These are phyloP conservation scores for Helleia helle DNA, from an alignment of 2,888 invertebrate species.

Conservation along the genomic window DNA sequence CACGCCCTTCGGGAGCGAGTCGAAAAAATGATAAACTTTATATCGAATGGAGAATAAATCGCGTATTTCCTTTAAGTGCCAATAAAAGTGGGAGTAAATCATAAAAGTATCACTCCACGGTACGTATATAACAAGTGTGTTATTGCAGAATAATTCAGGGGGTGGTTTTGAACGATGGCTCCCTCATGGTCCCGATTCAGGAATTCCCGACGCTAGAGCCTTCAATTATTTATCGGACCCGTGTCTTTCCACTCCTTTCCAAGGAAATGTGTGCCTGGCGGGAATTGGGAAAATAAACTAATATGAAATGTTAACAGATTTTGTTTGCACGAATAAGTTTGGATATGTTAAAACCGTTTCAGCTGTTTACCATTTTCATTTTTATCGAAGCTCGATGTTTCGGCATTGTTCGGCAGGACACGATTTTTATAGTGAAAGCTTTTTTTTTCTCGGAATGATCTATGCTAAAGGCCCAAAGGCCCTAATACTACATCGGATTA, in stretches of 20 bases:
- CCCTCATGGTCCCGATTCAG: too few species aligned
- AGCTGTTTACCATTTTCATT: too few species aligned
- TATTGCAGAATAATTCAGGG: conserved; percentile 73
- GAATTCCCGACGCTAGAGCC: conserved; percentile 69
- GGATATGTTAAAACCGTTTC: too few species aligned
- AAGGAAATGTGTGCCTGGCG: conserved; percentile 25
- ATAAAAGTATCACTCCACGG: conserved; percentile 75
- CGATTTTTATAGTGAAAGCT: too few species aligned
- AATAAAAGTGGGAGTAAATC: conserved; percentile 74
- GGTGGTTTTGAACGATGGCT: conserved; percentile 63
- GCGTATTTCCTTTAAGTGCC: conserved; percentile 73
- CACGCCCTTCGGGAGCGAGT: conserved; percentile 54
- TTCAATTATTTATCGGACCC: conserved; percentile 74
- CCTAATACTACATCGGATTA: too few species aligned
- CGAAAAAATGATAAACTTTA: conserved; percentile 66
- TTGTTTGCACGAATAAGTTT: too few species aligned
- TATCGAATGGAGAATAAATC: conserved; percentile 72
- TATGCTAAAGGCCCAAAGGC: too few species aligned
- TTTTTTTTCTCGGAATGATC: too few species aligned
- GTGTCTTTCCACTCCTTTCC: conserved; percentile 70
- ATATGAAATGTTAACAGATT: background rate
- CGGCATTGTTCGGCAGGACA: too few species aligned
- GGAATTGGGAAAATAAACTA: conserved; percentile 26
- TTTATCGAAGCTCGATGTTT: too few species aligned
- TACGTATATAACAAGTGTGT: conserved; percentile 73